Base-by-base conservation (phyloP, 2,888 invertebrate species). In the Heliothis peltigera region DNA sequence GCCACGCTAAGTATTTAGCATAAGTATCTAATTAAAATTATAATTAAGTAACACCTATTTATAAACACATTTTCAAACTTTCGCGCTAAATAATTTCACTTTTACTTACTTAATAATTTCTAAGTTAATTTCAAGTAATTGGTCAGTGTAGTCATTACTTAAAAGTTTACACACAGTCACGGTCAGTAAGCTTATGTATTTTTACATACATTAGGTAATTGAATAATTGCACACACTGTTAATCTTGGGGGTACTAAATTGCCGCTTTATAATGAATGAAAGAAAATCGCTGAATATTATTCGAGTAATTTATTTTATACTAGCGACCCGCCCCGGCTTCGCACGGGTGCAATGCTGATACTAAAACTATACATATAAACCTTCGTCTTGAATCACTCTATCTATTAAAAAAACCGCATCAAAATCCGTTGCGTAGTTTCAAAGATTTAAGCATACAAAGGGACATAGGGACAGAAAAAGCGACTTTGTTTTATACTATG, bases 141-240 rank as follows among this genome's bases (percentile, higher is more conserved):
- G 75, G 71, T 58, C 57, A 63, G 74, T 70, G 66, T 48, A 52
- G 64, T 70, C 78, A 76, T 74, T 71, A 65, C 75, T 79, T 80
- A 70, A 18, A 73, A 73, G 77, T 77, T 67, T 76, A 76, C 69
- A 74, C 55, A 81, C 49, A 64, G 84, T 86, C 84, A 87, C 85
- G 89, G 87, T 79, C 79, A 77, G 77, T 87, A 81, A 77, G 56
- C 80, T 78, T 77, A 70, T 67, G 67, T 75, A 77, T 83, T 81
- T 82, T 80, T 82, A 83, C 78, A 83, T 85, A 86, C 83, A 78
- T 88, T 85, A 84, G 76, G 83, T 86, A 89, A 89, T 86, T 85
- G 79, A 75, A 69, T 81, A 82, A 85, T 79, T 81, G 77, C 64
- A 74, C 46, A 73, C 47, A 51, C 55, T 51, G 71, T 61, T 52